Evolutionary conservation across 2,797 vertebrate genomes (phyloP).

Genomic region (Rhinophrynus dorsalis): DNA sequence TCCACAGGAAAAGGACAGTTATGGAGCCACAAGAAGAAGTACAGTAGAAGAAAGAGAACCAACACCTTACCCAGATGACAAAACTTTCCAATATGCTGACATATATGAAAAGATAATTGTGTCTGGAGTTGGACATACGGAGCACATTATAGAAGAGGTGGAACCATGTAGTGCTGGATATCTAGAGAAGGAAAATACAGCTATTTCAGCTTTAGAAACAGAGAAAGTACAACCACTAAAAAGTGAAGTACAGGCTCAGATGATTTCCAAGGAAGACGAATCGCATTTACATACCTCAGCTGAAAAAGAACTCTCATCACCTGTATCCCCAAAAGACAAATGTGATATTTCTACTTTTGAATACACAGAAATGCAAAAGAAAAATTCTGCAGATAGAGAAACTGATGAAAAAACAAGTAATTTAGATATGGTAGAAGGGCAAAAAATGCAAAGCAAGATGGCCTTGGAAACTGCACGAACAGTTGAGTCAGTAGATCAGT

Average conservation of each 20-base stretch:
- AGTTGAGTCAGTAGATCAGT: constrained; percentile 17
- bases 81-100: constrained; percentile 91
- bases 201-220: constrained; percentile 22
- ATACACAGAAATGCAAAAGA: constrained; percentile 58
- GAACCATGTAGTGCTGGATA: constrained; percentile 36
- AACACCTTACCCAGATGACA: constrained; percentile 91
- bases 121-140: constrained; percentile 57
- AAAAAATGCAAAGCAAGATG: constrained; percentile 8
- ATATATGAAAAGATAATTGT: constrained; percentile 79
- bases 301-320: constrained; percentile 76
- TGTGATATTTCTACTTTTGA: constrained; percentile 59
- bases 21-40: constrained; percentile 57
- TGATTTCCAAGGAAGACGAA: constrained; percentile 71
- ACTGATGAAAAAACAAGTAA: constrained; percentile 20
- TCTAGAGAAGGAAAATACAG: constrained; percentile 16
- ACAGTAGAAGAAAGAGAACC: constrained; percentile 86
- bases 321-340: constrained; percentile 64
- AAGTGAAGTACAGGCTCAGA: constrained; percentile 53
- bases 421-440: not conserved
- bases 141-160: constrained; percentile 51
- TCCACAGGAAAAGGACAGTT: constrained; percentile 62
- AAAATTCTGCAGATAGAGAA: constrained; percentile 39
- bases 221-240: constrained; percentile 14
- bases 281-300: constrained; percentile 65
- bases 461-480: constrained; percentile 17